A percentile compares a stretch with the other conserved stretches of the same genome.
These are phyloP conservation scores for Istiophorus platypterus DNA, from an alignment of 2,113 vertebrate species.

Conservation along the genomic window DNA sequence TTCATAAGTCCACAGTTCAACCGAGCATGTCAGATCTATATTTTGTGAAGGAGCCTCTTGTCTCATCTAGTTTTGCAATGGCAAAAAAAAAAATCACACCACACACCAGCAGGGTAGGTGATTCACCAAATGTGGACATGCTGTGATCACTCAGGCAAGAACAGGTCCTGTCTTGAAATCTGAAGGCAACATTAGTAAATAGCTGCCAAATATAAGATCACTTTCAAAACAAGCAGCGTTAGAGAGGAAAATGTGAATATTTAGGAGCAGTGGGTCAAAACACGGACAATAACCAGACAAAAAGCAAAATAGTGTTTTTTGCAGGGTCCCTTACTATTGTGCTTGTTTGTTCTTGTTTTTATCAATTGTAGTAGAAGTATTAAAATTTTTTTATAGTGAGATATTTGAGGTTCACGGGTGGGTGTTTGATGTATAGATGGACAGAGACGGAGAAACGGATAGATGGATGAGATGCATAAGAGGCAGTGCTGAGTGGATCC, in stretches of 20 bases:
- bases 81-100: too few relatives aligned
- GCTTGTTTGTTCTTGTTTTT: neutral
- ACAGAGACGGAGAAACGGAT: conserved; percentile 27
- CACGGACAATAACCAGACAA: neutral
- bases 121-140: neutral
- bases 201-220: neutral
- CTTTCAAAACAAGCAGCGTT: neutral
- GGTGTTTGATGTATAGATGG: conserved; percentile 38
- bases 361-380: neutral
- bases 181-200: neutral
- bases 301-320: neutral
- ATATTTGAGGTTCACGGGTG: conserved; percentile 3
- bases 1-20: too few relatives aligned
- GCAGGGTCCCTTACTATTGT: neutral
- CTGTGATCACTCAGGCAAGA: neutral
- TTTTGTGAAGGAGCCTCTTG: too few relatives aligned
- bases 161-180: neutral
- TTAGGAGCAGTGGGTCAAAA: neutral
- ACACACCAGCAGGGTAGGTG: too few relatives aligned
- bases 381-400: neutral
- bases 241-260: neutral
- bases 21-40: too few relatives aligned
- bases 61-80: too few relatives aligned
- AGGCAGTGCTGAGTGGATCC: conserved; percentile 62
- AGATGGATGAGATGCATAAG: conserved; percentile 54